Evolutionary conservation across 2,888 invertebrate genomes (phyloP), one percentile per base, ranked within the genome.

Genomic region (Pheosia gnoma): DNA sequence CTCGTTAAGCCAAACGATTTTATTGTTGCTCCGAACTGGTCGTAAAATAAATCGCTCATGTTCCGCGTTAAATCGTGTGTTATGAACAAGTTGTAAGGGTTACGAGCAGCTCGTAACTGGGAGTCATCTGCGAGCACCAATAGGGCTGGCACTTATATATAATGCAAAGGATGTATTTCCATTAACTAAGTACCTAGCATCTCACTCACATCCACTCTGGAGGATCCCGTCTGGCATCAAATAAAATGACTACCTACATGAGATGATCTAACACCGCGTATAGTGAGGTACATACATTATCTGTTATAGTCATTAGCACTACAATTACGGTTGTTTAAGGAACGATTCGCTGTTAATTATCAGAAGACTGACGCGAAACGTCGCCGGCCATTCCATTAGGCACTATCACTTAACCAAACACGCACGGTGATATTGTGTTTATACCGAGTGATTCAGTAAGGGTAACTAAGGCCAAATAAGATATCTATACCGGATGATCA

Each of bases 1-100:
- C 9, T 11, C 43, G 9, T 9, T 45, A 47, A 47, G 4, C 51
- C 51, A 51, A 25, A 51, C 6, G 8, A 51, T 13, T 51, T 51
- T 25, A 51, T 51, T 51, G 13, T 51, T n/a, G 5, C 49, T 13
- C 49, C 11, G 8, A 55, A 41, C 25, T 37, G 41, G 25, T 25
- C 41, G 41, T 56, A 41, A 56, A 56, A 41, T 38, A 41, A 41
- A 39, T 56, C 41, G 45, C 41, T 43, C 36, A 36, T 57, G 38
- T 45, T 45, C 9, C 39, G 57, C 13, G 57, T 57, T 57, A 57
- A 57, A 57, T 57, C 36, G 57, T 45, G 57, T 45, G 57, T 57
- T 57, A 45, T 39, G 25, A 36, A 13, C 43, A 9, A 56, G 36
- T 45, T 57, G 57, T 56, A 43, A 45, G 57, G 43, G 57, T 45